Evolutionary conservation across 2,888 invertebrate species (phyloP).

Genomic region (Drosophila mulleri): DNA sequence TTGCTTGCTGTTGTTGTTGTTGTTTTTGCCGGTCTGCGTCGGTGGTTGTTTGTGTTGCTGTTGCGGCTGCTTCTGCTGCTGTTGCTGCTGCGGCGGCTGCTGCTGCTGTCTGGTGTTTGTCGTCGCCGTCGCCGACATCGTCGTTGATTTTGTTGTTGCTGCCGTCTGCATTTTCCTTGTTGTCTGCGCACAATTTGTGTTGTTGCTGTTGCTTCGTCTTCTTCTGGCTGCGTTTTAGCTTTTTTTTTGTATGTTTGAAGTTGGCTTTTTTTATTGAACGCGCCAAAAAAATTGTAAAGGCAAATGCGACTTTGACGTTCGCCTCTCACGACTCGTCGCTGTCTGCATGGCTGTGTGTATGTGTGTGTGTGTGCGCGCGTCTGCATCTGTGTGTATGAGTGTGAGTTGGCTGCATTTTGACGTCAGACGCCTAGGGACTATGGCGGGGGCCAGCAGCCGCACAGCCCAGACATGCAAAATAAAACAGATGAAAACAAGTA

Average conservation of each 20-base stretch:
- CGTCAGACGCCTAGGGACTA: slow-evolving; percentile 71
- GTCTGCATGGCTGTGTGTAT: slow-evolving; percentile 11
- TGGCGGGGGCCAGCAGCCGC: slow-evolving; percentile 27
- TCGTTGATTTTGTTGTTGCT: slow-evolving; percentile 55
- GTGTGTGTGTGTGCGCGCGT: slow-evolving; percentile 18
- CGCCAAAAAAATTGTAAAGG: slow-evolving; percentile 76
- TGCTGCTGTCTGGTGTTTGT: slow-evolving; percentile 59
- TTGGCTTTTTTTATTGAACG: slow-evolving; percentile 69
- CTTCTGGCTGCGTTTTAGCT: slow-evolving; percentile 42
- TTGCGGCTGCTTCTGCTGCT: slow-evolving; percentile 36
- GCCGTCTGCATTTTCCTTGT: slow-evolving; percentile 79
- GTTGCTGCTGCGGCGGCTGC: slow-evolving; percentile 43
- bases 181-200: slow-evolving; percentile 69
- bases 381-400: slow-evolving; percentile 20
- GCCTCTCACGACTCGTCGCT: slow-evolving; percentile 40
- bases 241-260: slow-evolving; percentile 51
- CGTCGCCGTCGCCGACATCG: slow-evolving; percentile 35
- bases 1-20: slow-evolving; percentile 55
- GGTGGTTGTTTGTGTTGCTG: slow-evolving; percentile 74
- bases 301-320: slow-evolving; percentile 61
- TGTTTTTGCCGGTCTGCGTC: slow-evolving; percentile 63
- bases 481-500: slow-evolving; percentile 46
- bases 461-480: slow-evolving; percentile 69
- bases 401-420: slow-evolving; percentile 69
- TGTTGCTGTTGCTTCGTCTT: slow-evolving; percentile 32